Conservation (phyloP, 1,140 invertebrate species). For the Orchestia grillus region DNA sequence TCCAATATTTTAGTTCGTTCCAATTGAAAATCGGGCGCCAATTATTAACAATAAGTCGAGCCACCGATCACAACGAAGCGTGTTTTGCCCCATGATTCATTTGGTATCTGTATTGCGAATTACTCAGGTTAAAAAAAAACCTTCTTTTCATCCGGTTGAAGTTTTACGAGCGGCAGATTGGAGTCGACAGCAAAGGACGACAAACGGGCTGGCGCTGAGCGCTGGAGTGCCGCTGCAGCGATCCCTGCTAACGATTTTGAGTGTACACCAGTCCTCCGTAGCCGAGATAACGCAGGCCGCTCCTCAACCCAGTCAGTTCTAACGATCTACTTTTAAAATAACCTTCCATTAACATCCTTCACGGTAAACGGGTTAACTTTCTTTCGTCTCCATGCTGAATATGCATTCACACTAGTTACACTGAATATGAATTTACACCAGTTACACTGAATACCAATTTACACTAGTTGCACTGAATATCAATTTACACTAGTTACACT, state of each 20-base stretch:
- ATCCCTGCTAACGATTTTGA: not conserved
- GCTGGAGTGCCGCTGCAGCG: not conserved
- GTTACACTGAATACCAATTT: no score
- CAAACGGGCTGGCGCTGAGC: not conserved
- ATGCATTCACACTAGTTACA: no score
- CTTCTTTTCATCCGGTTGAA: not conserved
- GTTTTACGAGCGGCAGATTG: not conserved
- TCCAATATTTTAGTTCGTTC: not conserved
- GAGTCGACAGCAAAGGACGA: not conserved
- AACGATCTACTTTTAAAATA: not conserved
- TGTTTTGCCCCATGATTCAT: not conserved
- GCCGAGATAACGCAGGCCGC: not conserved
- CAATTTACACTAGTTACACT: no score
- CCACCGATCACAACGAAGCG: not conserved
- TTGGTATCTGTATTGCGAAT: not conserved
- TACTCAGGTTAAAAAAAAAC: not conserved
- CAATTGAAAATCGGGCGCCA: not conserved
- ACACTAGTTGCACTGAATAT: no score
- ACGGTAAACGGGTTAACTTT: not conserved
- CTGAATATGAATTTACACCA: no score
- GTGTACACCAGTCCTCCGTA: not conserved
- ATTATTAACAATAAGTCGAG: not conserved
- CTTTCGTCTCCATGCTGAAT: not conserved
- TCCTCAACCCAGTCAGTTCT: not conserved
- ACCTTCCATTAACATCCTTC: not conserved